Evolutionary conservation across 1,140 invertebrate species (phyloP), one percentile per base, ranked within the genome.

Genomic region (Hermetia illucens): DNA sequence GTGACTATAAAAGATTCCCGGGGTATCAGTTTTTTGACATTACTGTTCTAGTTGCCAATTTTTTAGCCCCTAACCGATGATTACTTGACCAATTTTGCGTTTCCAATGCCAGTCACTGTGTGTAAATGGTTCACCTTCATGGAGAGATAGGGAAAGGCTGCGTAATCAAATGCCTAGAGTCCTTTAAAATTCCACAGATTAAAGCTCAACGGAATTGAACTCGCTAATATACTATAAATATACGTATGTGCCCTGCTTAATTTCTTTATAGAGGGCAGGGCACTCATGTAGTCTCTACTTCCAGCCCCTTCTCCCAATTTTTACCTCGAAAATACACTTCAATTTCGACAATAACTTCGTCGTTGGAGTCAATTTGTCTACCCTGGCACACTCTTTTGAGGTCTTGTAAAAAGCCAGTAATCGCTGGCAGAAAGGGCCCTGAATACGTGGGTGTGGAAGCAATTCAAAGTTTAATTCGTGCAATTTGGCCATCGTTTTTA

Each of bases 81-180:
- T n/a, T n/a, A n/a, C n/a, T n/a, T n/a, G n/a, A n/a, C n/a, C n/a
- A n/a, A n/a, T n/a, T n/a, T n/a, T n/a, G n/a, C n/a, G n/a, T n/a
- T n/a, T n/a, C n/a, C n/a, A n/a, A n/a, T n/a, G n/a, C n/a, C n/a
- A n/a, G n/a, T n/a, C n/a, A n/a, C n/a, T n/a, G n/a, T n/a, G n/a
- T n/a, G n/a, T n/a, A n/a, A n/a, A n/a, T n/a, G n/a, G n/a, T n/a
- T n/a, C n/a, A n/a, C n/a, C n/a, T n/a, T n/a, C n/a, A n/a, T n/a
- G n/a, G n/a, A n/a, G n/a, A n/a, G n/a, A n/a, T n/a, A n/a, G n/a
- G 5, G 32, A 17, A 31, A n/a, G 18, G 25, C 21, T 41, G 21
- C 12, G 18, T 17, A 18, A 18, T 25, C 30, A 27, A 6, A 20
- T 13, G 34, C 35, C 31, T 43, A 27, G 29, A 27, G 35, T 30